A percentile compares a stretch with the other conserved stretches of the same genome.
Evolutionary conservation across 2,797 vertebrate species (phyloP).

Genomic region (Sylvilagus floridanus): DNA sequence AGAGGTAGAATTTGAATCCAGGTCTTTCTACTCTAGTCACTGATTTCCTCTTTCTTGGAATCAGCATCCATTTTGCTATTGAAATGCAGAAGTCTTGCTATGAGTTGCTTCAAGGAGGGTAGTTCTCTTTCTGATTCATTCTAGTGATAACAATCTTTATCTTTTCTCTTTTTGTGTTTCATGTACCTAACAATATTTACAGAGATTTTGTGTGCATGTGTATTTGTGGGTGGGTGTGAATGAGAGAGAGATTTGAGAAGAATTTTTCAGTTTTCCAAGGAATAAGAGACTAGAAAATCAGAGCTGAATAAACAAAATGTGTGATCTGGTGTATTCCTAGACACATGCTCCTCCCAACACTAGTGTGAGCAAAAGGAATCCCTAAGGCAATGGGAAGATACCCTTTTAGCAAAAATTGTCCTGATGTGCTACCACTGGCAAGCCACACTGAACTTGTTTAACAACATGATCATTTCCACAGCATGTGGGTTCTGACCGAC

Average conservation of each 20-base stretch:
- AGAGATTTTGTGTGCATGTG: neutral
- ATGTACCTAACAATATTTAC: neutral
- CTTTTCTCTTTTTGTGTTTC: neutral
- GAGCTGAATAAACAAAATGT: neutral
- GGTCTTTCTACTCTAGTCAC: neutral
- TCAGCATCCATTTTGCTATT: neutral
- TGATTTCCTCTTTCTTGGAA: neutral
- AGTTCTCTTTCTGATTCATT: neutral
- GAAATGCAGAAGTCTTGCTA: neutral
- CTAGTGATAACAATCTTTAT: neutral
- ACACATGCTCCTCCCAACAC: neutral
- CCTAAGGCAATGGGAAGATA: neutral
- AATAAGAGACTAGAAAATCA: neutral
- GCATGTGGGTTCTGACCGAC: neutral
- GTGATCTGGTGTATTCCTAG: neutral
- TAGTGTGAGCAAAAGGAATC: neutral
- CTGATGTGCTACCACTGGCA: neutral
- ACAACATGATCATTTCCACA: neutral
- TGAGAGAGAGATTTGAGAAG: neutral
- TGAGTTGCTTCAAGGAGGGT: neutral
- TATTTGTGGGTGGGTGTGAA: neutral
- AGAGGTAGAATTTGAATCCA: constrained; percentile 11
- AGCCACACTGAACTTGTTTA: neutral
- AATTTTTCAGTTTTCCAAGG: constrained; percentile 45
- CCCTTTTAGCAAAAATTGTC: neutral